Base-by-base conservation (phyloP, 1,140 invertebrate species). In the Geopemphigus sp. region DNA sequence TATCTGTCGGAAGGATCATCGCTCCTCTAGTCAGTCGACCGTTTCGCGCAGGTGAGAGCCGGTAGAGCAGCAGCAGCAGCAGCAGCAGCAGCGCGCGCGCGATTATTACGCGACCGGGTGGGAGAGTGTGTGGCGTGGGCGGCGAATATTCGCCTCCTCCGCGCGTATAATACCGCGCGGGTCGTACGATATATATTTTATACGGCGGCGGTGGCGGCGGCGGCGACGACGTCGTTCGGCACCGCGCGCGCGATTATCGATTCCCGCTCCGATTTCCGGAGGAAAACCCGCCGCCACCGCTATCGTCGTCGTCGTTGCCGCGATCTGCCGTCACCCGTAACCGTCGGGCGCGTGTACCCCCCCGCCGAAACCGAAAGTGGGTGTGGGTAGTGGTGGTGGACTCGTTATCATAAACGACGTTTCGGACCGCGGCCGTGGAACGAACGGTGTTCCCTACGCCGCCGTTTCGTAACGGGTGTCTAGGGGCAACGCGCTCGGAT, bases 261-360 rank as follows among this genome's bases (percentile, higher is more conserved):
- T 70, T 70, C 22, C 66, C 14, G 39, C 66, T 70, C 66, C 66
- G 66, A 70, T 70, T 70, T 70, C 66, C 66, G 22, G 66, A 19
- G 66, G 47, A 50, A 70, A 70, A 53, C 66, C 66, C 47, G 19
- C 66, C 45, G 22, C 64, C 45, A n/a, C 64, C 64, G 22, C 39
- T n/a, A n/a, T n/a, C n/a, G n/a, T n/a, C n/a, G n/a, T n/a, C 11
- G 22, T 39, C 22, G 24, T 24, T 24, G 17, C 17, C 39, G 39
- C 63, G 63, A 63, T 26, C 22, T 24, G n/a, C 56, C 56, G n/a
- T n/a, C n/a, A n/a, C 57, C 57, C 54, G 57, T 50, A 12, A 50
- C 57, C 57, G 57, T 6, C 54, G 54, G 19, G 15, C 12, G 1
- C 54, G 19, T 19, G 22, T 4, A 26, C 57, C 0, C 12, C 22